Evolutionary conservation across 2,888 invertebrate species (phyloP).

Genomic region (Polylopha cassiicola): DNA sequence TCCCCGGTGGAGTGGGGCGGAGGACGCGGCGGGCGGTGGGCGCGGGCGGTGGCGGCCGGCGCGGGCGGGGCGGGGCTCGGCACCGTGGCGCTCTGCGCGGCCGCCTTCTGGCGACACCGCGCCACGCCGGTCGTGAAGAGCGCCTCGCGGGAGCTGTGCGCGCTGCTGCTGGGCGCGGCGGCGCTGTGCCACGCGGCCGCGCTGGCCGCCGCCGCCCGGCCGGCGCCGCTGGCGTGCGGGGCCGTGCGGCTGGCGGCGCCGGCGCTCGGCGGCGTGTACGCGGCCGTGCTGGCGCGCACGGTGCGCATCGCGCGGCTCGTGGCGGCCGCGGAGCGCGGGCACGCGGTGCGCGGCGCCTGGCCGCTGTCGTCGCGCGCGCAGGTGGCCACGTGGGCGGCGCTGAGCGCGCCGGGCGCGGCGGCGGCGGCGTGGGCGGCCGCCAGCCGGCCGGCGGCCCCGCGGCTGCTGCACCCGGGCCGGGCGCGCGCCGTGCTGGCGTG

Average conservation of each 20-base stretch:
- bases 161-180: conserved; percentile 77
- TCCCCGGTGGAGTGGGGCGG: conserved; percentile 78
- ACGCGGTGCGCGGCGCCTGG: conserved; percentile 29
- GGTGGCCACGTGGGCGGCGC: conserved; percentile 78
- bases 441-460: conserved; percentile 63
- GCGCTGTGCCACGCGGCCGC: conserved; percentile 74
- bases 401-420: conserved; percentile 63
- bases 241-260: conserved; percentile 37
- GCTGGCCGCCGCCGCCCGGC: conserved; percentile 72
- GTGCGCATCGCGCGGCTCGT: conserved; percentile 41
- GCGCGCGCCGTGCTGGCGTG: conserved; percentile 79
- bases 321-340: conserved; percentile 47
- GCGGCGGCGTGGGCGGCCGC: conserved; percentile 80
- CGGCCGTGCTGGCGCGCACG: conserved; percentile 41
- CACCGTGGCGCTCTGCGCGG: conserved; percentile 74
- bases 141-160: conserved; percentile 80
- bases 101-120: conserved; percentile 72
- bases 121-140: conserved; percentile 86
- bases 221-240: conserved; percentile 31
- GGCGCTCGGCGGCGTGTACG: conserved; percentile 40
- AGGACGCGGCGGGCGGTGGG: conserved; percentile 43
- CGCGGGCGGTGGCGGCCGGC: conserved; percentile 53
- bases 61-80: conserved; percentile 79
- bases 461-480: conserved; percentile 66
- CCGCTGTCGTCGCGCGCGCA: conserved; percentile 62